Evolutionary conservation across 2,888 invertebrate genomes (phyloP), one percentile per base, ranked within the genome.

Genomic region (Drosophila niveifrons): DNA sequence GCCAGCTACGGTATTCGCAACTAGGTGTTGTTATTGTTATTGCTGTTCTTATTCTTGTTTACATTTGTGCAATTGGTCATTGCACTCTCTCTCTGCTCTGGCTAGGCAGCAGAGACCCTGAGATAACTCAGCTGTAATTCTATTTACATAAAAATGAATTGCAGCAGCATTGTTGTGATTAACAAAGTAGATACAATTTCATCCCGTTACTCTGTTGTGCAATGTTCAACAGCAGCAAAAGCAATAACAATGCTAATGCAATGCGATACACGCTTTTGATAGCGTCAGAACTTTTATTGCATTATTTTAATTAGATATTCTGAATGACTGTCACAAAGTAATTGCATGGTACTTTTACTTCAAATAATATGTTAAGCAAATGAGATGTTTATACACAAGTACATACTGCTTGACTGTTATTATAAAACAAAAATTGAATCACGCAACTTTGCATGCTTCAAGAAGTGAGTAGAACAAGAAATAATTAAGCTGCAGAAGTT

Each of bases 21-120:
- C 51, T 62, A 23, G 18, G 6, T 34, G 13, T 17, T 58, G n/a
- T 34, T 17, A 13, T 31, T 46, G 9, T 28, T 53, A 28, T 57
- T 52, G 3, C 23, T 39, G n/a, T 36, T 47, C 13, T 10, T 55
- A 31, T 47, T 48, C 10, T 39, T 46, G 51, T 46, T 53, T 53
- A 41, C 55, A 15, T 39, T 57, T 51, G 23, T 61, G n/a, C 51
- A n/a, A 52, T 69, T 78, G 74, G 75, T 78, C 78, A 75, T 73
- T 75, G 75, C 74, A 65, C 78, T 75, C 53, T 59, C 18, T 18
- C 23, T 23, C 23, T 23, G 23, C 23, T 9, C 15, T 46, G 29
- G 13, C 7, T 23, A 23, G 6, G 6, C 15, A 53, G 10, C 31
- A 31, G 31, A 23, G 56, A 43, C 69, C 61, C 64, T 71, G 74